These are phyloP conservation scores for Synanthedon tipuliformis DNA, from an alignment of 2,888 invertebrate species.

Conservation along the genomic window DNA sequence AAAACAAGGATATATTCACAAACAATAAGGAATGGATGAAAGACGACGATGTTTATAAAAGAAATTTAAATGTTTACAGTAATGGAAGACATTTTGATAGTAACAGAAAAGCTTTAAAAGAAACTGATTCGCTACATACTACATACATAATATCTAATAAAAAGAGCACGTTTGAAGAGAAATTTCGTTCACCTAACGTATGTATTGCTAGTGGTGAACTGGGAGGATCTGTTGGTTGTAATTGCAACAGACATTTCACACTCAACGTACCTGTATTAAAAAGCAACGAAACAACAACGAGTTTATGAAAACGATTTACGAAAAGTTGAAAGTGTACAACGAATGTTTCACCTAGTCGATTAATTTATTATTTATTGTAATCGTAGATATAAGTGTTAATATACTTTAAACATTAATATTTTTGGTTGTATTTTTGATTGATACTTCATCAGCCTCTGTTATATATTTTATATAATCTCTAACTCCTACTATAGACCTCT, in stretches of 20 bases:
- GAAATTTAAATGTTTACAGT: constrained; percentile 26
- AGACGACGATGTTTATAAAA: constrained; percentile 31
- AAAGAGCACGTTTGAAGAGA: constrained; percentile 30
- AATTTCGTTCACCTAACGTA: constrained; percentile 54
- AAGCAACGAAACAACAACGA: constrained; percentile 48
- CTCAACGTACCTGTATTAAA: constrained; percentile 52
- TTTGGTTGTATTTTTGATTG: too few species aligned
- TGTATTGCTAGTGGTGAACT: constrained; percentile 50
- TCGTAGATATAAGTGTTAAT: too few species aligned
- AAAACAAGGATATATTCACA: constrained; percentile 30
- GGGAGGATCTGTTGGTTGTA: constrained; percentile 48
- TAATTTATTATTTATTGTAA: constrained; percentile 26
- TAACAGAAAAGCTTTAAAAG: constrained; percentile 18
- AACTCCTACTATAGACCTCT: too few species aligned
- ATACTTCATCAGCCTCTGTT: too few species aligned
- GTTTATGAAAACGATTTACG: constrained; percentile 20
- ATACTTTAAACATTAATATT: too few species aligned
- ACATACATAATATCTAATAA: constrained; percentile 37
- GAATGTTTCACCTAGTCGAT: constrained; percentile 38
- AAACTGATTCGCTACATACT: constrained; percentile 26
- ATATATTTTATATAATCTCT: too few species aligned
- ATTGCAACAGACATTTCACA: constrained; percentile 59
- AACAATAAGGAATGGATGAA: constrained; percentile 34
- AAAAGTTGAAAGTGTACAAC: constrained; percentile 17
- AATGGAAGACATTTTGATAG: constrained; percentile 26